These are phyloP conservation scores for Achroia grisella DNA, from an alignment of 1,140 invertebrate species.

Conservation along the genomic window DNA sequence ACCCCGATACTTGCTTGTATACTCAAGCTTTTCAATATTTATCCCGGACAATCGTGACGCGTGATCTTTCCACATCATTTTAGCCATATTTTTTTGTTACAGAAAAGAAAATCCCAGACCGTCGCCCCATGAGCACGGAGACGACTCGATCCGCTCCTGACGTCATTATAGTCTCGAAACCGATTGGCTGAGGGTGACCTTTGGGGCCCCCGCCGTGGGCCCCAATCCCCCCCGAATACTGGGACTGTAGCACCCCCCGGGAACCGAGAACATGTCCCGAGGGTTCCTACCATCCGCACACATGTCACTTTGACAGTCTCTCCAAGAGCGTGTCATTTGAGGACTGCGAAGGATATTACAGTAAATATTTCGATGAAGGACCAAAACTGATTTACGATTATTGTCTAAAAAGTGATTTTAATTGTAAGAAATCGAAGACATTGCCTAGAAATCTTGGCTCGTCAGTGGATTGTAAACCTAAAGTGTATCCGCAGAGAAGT, in stretches of 20 bases:
- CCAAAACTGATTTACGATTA: slow-evolving; percentile 56
- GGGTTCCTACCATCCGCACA: slow-evolving; percentile 41
- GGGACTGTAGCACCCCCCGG: slow-evolving; percentile 24
- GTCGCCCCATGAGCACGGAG: slow-evolving; percentile 81
- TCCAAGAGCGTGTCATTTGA: slow-evolving; percentile 46
- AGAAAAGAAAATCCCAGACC: slow-evolving; percentile 53
- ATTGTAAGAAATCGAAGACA: slow-evolving; percentile 40
- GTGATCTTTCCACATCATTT: too few relatives aligned
- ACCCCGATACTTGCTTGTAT: too few relatives aligned
- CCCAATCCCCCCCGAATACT: slow-evolving; percentile 42
- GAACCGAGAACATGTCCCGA: slow-evolving; percentile 49
- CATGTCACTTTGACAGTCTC: slow-evolving; percentile 24
- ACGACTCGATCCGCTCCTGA: slow-evolving; percentile 90
- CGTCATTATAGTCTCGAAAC: slow-evolving; percentile 78
- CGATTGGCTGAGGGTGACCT: slow-evolving; percentile 67
- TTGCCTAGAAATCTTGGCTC: slow-evolving; percentile 57
- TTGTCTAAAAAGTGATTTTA: slow-evolving; percentile 57
- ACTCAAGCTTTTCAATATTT: too few relatives aligned
- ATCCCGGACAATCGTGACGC: too few relatives aligned
- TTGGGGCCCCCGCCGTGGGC: slow-evolving; percentile 62
- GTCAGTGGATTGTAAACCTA: slow-evolving; percentile 34
- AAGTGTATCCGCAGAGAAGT: slow-evolving; percentile 37
- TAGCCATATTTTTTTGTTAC: slow-evolving; percentile 13
- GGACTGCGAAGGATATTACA: slow-evolving; percentile 51
- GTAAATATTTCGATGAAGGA: slow-evolving; percentile 52